Percentiles rank a stretch among this genome's conserved stretches.
These are phyloP conservation scores for Nycteola revayana DNA, from an alignment of 2,888 invertebrate species.

Conservation along the genomic window DNA sequence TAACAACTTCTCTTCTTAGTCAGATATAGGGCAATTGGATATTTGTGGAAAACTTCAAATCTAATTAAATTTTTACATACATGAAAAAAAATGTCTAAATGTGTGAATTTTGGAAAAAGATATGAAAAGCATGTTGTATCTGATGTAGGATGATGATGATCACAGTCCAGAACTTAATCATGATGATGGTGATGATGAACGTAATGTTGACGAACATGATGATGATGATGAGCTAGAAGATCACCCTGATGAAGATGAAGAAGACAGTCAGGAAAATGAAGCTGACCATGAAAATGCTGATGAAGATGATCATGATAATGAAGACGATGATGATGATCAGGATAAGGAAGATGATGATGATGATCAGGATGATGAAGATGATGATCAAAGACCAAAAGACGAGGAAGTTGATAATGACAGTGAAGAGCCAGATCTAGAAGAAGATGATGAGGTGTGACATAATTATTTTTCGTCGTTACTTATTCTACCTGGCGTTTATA, in stretches of 20 bases:
- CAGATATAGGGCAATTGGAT: too few species aligned
- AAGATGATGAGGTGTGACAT: slow-evolving; percentile 37
- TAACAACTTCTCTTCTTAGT: too few species aligned
- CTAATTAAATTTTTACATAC: too few species aligned
- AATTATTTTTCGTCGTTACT: slow-evolving; percentile 11
- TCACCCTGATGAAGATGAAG: slow-evolving; percentile 26
- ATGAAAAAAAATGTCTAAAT: too few species aligned
- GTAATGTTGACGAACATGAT: slow-evolving; percentile 27
- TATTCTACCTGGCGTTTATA: too few species aligned
- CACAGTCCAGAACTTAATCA: slow-evolving; percentile 37
- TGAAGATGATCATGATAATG: slow-evolving; percentile 43
- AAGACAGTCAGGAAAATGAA: slow-evolving; percentile 19
- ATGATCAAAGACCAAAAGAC: slow-evolving; percentile 39
- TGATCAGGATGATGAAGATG: slow-evolving; percentile 39
- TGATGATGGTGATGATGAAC: slow-evolving; percentile 36
- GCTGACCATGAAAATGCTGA: slow-evolving; percentile 35
- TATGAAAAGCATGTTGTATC: slow-evolving; percentile 16
- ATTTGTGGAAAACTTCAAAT: too few species aligned
- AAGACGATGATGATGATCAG: slow-evolving; percentile 33
- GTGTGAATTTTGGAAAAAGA: too few species aligned
- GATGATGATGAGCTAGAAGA: slow-evolving; percentile 35
- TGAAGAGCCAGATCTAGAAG: slow-evolving; percentile 38
- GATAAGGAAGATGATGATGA: slow-evolving; percentile 43
- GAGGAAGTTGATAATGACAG: slow-evolving; percentile 46
- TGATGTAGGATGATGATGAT: slow-evolving; percentile 48